Evolutionary conservation across 2,888 invertebrate genomes (phyloP), one percentile per base, ranked within the genome.

Genomic region (Dasypogon diadema): DNA sequence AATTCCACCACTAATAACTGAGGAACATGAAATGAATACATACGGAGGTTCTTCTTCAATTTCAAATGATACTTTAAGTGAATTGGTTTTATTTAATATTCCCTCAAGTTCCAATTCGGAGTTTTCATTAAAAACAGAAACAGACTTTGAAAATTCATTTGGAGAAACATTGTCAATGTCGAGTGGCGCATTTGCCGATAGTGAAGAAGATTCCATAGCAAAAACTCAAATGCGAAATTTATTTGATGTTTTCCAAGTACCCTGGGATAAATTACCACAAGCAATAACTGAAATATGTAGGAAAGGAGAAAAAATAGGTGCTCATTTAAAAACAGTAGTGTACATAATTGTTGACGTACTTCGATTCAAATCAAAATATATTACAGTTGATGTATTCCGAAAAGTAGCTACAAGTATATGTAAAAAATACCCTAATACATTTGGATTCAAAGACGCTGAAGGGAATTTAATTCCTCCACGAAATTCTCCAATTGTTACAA

Each of bases 251-350:
- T 70, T 70, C 42, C 4, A 12, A 30, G 18, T 70, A 14, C 70
- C 70, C 8, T 70, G 70, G 70, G 34, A 70, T 30, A 70, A 70
- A 54, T 70, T 70, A 34, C 70, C 51, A 16, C 30, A 30, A 70
- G 5, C 18, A 3, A 24, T 48, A 16, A 68, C 16, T 14, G 48
- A n/a, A 3, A 12, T 48, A 24, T 68, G 65, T 26, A 22, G 48
- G 14, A 14, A 21, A 24, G 14, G 26, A 2, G 16, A 68, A 8
- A 68, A 68, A 24, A n/a, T 68, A 8, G 65, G 65, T 14, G 24
- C n/a, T 14, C 14, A 46, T 48, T 12, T 65, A 6, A 65, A 65
- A 65, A 14, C 24, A 6, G 46, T 65, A 21, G 48, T 65, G 2
- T 48, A 65, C 10, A 65, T 65, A 48, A 65, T 65, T 16, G 46